A percentile compares a stretch with the other conserved stretches of the same genome.
Evolutionary conservation across 2,888 invertebrate species (phyloP).

Genomic region (Callyntrura sp.): DNA sequence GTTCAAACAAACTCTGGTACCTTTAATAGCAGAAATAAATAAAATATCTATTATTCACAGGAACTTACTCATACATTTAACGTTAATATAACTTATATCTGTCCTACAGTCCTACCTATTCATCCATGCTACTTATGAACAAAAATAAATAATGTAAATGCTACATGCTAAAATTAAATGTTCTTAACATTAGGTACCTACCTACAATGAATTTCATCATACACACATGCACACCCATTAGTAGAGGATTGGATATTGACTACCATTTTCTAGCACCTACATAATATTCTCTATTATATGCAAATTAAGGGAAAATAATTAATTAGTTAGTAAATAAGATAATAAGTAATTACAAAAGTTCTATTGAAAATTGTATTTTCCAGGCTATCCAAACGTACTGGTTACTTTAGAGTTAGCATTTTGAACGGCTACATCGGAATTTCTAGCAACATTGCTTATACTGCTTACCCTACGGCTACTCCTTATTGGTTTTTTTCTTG

Average conservation of each 20-base stretch:
- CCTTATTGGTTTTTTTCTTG: not conserved
- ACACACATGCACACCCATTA: not conserved
- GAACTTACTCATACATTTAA: not conserved
- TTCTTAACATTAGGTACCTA: not conserved
- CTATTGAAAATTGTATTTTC: too few relatives aligned
- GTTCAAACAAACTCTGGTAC: not conserved
- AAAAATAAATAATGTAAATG: too few relatives aligned
- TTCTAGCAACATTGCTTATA: too few relatives aligned
- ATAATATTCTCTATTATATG: not conserved
- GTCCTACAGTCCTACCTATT: too few relatives aligned
- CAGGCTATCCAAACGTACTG: constrained; percentile 59
- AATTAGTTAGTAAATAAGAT: too few relatives aligned
- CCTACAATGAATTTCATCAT: not conserved
- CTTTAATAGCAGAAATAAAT: not conserved
- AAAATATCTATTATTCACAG: not conserved
- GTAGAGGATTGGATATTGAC: not conserved
- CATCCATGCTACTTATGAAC: too few relatives aligned
- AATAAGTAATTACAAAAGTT: too few relatives aligned
- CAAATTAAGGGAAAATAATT: not conserved
- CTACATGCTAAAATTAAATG: too few relatives aligned
- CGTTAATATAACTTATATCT: too few relatives aligned
- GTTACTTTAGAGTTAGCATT: constrained; percentile 69
- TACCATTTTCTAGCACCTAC: constrained; percentile 48
- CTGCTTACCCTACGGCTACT: constrained; percentile 17
- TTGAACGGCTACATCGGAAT: constrained; percentile 53